Conservation (phyloP, 2,888 invertebrate genomes). For the Cheiracanthium punctorium region DNA sequence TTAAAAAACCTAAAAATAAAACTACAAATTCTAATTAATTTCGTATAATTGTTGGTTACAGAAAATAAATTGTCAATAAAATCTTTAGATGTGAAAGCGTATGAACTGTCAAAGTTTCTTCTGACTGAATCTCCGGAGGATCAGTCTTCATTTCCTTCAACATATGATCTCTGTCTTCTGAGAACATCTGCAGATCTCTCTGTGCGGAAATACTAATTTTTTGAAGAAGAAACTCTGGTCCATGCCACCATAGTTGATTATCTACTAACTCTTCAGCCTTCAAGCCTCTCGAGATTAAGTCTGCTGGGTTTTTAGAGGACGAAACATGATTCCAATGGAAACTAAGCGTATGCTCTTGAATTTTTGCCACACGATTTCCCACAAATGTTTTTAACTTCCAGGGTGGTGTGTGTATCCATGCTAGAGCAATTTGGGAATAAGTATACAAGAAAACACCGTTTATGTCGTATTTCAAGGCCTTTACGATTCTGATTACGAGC, state of each 20-base stretch:
- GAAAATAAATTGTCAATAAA: not conserved
- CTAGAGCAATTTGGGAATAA: constrained; percentile 9
- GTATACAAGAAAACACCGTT: not conserved
- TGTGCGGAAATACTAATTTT: too few species aligned
- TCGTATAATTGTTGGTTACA: not conserved
- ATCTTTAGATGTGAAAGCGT: not conserved
- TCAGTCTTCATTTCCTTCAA: not conserved
- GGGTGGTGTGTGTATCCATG: constrained; percentile 7
- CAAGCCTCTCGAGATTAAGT: not conserved
- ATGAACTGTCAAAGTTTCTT: not conserved
- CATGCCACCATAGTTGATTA: not conserved
- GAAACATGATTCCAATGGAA: constrained; percentile 21
- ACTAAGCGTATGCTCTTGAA: not conserved
- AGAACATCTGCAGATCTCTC: too few species aligned
- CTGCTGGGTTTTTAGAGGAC: not conserved
- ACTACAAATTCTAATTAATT: not conserved
- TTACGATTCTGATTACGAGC: not conserved
- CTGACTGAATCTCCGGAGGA: not conserved
- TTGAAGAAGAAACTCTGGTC: too few species aligned
- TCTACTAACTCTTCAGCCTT: not conserved
- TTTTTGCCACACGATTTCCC: not conserved
- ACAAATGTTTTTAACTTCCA: constrained; percentile 18
- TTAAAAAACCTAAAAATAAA: not conserved
- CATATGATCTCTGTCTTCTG: too few species aligned
- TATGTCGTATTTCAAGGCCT: not conserved